phyloP scores from a whole-genome alignment of 2,113 vertebrate genomes.

The Sprattus sprattus region DNA sequence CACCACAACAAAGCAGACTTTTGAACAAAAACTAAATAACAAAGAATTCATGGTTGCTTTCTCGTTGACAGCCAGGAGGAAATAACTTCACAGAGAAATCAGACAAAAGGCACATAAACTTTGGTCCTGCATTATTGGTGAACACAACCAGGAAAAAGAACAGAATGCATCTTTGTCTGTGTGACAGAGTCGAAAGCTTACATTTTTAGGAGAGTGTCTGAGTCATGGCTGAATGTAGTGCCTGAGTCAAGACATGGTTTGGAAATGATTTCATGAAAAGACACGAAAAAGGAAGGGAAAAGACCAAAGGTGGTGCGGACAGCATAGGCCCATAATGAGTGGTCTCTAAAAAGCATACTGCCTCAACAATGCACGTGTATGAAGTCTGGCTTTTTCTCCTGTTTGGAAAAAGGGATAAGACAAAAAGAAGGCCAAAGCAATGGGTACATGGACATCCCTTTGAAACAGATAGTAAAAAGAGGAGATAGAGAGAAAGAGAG shows the following conservation, averaged over 20 bases:
- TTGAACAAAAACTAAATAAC: constrained; percentile 27
- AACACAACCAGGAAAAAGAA: constrained; percentile 28
- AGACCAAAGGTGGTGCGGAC: constrained; percentile 48
- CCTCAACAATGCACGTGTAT: constrained; percentile 41
- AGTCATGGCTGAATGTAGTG: constrained; percentile 36
- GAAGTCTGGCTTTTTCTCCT: constrained; percentile 64
- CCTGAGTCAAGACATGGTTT: constrained; percentile 47
- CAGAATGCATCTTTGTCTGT: constrained; percentile 39
- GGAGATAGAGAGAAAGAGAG: background rate
- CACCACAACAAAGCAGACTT: constrained; percentile 22
- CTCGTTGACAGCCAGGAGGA: constrained; percentile 58
- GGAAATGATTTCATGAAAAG: constrained; percentile 19
- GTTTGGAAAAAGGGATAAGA: constrained; percentile 48
- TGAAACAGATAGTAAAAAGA: background rate
- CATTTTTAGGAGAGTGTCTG: constrained; percentile 23
- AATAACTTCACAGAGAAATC: constrained; percentile 59
- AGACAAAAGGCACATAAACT: constrained; percentile 83
- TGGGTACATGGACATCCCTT: constrained; percentile 39
- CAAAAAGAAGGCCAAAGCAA: constrained; percentile 54
- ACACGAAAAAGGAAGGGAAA: constrained; percentile 17
- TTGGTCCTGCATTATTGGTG: constrained; percentile 77
- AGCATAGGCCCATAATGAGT: constrained; percentile 11
- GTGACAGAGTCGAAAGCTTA: constrained; percentile 23
- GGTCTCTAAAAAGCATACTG: constrained; percentile 19
- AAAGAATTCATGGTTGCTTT: constrained; percentile 46